Base-by-base conservation (phyloP, 1,140 invertebrate species). In the Lordiphosa clarofinis region DNA sequence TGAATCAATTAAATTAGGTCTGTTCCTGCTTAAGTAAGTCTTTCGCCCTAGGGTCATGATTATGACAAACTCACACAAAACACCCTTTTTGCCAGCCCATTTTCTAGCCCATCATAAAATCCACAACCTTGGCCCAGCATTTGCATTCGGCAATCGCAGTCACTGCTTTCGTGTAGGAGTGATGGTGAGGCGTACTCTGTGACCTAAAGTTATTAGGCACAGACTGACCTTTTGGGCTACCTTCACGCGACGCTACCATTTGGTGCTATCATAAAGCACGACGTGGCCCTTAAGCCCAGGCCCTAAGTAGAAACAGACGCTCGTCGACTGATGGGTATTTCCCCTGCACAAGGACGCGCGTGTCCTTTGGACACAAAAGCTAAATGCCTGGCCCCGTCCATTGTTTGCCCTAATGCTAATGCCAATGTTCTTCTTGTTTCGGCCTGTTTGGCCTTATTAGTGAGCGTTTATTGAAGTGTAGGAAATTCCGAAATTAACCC, bases 171-270 rank as follows among this genome's bases (percentile, higher is more conserved):
- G 69, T n/a, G 78, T 82, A 84, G 78, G 78, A 82, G 78, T 82
- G 78, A 82, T 60, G 55, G 46, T 55, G 42, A 78, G 78, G 78
- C 78, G 73, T 82, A 78, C 61, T 70, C 60, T 68, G 78, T 84
- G 78, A 82, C 73, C 78, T 84, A 84, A 82, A 78, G 78, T 66
- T 82, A 84, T 82, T 82, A 84, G 73, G 44, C 78, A 82, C 15
- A 82, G 56, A 44, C 58, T 78, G 76, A 84, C 64, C 73, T 84
- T 81, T 81, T 37, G 38, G 44, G 42, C 33, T 44, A 33, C 56
- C 47, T 62, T 53, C 47, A 36, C 60, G 50, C 49, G 46, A 48
- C 31, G 15, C 24, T 28, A 12, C 15, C 28, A 50, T 58, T 28
- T 28, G 24, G 24, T 47, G n/a, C 12, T 35, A 63, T 48, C 58